A percentile compares a stretch with the other conserved stretches of the same genome.
Evolutionary conservation across 64 coral and sea anemone genomes (phyloP).

Genomic region (Montipora cactus): DNA sequence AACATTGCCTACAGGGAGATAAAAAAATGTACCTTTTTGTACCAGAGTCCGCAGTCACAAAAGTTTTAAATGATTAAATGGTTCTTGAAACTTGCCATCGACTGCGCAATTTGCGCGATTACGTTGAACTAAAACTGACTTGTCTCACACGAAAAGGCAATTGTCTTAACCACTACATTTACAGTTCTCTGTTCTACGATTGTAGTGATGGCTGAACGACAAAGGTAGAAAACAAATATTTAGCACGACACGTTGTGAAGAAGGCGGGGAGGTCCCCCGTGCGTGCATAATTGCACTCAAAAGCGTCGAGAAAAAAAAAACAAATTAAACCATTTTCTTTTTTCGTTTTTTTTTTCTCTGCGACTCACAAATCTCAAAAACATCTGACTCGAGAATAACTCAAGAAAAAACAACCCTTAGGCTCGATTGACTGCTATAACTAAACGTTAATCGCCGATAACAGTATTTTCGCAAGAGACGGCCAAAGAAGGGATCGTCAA

Average conservation of each 20-base stretch:
- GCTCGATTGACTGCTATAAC: not conserved
- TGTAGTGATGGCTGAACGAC: not conserved
- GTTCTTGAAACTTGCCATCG: not conserved
- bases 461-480: not conserved
- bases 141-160: not conserved
- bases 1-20: not conserved
- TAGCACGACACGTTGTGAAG: not conserved
- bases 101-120: not conserved
- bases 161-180: not conserved
- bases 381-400: conserved; percentile 41
- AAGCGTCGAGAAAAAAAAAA: not conserved
- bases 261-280: conserved; percentile 17
- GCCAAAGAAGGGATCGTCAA: not conserved
- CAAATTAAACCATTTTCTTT: not conserved
- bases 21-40: conserved; percentile 25
- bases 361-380: not conserved
- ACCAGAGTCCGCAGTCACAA: not conserved
- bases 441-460: not conserved
- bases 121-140: not conserved
- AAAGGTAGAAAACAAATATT: conserved; percentile 12
- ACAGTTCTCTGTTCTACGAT: not conserved
- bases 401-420: not conserved
- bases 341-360: not conserved
- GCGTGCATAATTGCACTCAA: not conserved
- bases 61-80: not conserved